Evolutionary conservation across 2,888 invertebrate species (phyloP).

Genomic region (Leptarthrus brevirostris): DNA sequence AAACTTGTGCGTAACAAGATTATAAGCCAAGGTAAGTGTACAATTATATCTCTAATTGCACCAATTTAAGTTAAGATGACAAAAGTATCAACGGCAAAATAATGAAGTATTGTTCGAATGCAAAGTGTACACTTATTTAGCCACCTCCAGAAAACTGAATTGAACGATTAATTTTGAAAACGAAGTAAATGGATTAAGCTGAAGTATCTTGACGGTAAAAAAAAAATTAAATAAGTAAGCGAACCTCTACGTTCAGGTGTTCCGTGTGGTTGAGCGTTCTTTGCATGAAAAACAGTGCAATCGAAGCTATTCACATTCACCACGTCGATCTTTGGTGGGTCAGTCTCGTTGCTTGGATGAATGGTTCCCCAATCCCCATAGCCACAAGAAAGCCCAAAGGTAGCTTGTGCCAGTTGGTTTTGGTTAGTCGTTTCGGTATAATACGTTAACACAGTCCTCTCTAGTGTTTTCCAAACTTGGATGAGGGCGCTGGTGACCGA

Average conservation of each 20-base stretch:
- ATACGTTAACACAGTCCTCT: slow-evolving; percentile 29
- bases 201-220: background rate
- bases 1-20: no score
- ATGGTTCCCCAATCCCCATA: background rate
- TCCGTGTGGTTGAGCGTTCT: slow-evolving; percentile 21
- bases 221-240: background rate
- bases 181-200: no score
- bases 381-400: slow-evolving; percentile 24
- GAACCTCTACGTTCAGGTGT: background rate
- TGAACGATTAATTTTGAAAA: slow-evolving; percentile 22
- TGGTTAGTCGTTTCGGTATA: slow-evolving; percentile 26
- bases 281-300: slow-evolving; percentile 18
- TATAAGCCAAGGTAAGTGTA: background rate
- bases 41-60: slow-evolving; percentile 7
- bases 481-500: slow-evolving; percentile 23
- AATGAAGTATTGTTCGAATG: background rate
- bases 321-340: slow-evolving; percentile 11
- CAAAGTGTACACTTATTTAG: slow-evolving; percentile 15
- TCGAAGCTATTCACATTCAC: slow-evolving; percentile 8
- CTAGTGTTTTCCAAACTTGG: slow-evolving; percentile 11
- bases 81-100: background rate
- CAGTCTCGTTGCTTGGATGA: slow-evolving; percentile 2
- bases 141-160: slow-evolving; percentile 3
- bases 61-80: background rate
- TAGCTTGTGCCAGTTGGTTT: slow-evolving; percentile 27